These are phyloP conservation scores for Zaprionus africanus DNA, from an alignment of 1,140 invertebrate species.

Conservation along the genomic window DNA sequence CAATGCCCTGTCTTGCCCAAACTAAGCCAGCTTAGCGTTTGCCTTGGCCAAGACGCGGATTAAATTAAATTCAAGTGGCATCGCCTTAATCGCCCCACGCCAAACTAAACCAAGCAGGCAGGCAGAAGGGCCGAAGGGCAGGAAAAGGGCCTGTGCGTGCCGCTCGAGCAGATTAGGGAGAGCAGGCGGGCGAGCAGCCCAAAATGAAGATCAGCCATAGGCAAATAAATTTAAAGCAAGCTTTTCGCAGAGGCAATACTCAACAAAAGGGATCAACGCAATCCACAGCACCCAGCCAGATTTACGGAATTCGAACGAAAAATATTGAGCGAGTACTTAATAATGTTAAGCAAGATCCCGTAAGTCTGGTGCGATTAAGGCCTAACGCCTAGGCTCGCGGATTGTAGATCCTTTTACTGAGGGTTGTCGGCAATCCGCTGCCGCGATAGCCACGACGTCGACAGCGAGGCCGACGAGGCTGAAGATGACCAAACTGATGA, in stretches of 20 bases:
- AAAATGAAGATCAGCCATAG: conserved; percentile 44
- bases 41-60: conserved; percentile 52
- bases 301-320: conserved; percentile 62
- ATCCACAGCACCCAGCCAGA: background rate
- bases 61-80: conserved; percentile 73
- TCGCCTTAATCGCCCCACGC: conserved; percentile 54
- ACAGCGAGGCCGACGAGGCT: background rate
- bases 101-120: conserved; percentile 26
- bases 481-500: background rate
- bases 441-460: no score
- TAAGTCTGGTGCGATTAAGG: conserved; percentile 79
- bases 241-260: conserved; percentile 60
- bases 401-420: conserved; percentile 13
- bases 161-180: conserved; percentile 70
- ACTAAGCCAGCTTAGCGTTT: conserved; percentile 60
- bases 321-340: conserved; percentile 58
- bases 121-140: background rate
- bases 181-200: conserved; percentile 28
- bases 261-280: conserved; percentile 47
- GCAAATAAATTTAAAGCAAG: conserved; percentile 68
- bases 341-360: conserved; percentile 80
- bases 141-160: conserved; percentile 27
- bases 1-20: background rate
- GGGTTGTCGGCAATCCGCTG: conserved; percentile 30
- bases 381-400: conserved; percentile 55